Base-by-base conservation (phyloP, 2,888 invertebrate genomes). In the Eupithecia vulgata region DNA sequence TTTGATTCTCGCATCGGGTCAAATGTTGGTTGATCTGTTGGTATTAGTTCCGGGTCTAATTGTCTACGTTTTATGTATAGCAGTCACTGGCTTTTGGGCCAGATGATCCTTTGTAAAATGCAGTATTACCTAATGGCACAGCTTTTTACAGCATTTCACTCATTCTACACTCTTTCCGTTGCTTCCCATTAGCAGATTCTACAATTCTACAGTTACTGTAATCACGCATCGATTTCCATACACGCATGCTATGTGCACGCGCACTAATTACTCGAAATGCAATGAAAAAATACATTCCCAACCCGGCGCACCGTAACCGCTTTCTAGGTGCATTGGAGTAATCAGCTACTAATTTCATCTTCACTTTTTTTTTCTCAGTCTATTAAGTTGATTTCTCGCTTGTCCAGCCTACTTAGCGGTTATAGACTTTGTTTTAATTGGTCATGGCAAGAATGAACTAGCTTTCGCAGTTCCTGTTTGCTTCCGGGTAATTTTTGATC, bases 261-360 rank as follows among this genome's bases (percentile, higher is more conserved):
- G 57, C 57, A 57, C 34, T 71, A 74, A 75, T 73, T 71, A 57
- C 67, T 69, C 68, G 78, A 84, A 82, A 81, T 82, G 81, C 83
- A 81, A 80, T 73, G 68, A 86, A 87, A 86, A 80, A 77, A 74
- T 72, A 83, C 90, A 90, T 91, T 85, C 89, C 88, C 79, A 70
- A 80, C 78, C 68, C 87, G 86, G 86, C 89, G 88, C 90, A 91
- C 87, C 92, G 92, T 91, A 84, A 90, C 92, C 67, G 86, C 93
- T 93, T 93, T 94, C 94, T 85, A 87, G 80, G 74, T 87, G 88
- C 88, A 92, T 64, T 13, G 35, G 76, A 82, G 81, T 90, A 90
- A 91, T 91, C 87, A 84, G 85, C 87, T 84, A 89, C 90, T 93
- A 91, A 93, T 88, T 87, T 85, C 84, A 91, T 92, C 93, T 92